A percentile compares a stretch with the other conserved stretches of the same genome.
phyloP scores from a whole-genome alignment of 2,113 vertebrate species.

The Dinomys branickii region DNA sequence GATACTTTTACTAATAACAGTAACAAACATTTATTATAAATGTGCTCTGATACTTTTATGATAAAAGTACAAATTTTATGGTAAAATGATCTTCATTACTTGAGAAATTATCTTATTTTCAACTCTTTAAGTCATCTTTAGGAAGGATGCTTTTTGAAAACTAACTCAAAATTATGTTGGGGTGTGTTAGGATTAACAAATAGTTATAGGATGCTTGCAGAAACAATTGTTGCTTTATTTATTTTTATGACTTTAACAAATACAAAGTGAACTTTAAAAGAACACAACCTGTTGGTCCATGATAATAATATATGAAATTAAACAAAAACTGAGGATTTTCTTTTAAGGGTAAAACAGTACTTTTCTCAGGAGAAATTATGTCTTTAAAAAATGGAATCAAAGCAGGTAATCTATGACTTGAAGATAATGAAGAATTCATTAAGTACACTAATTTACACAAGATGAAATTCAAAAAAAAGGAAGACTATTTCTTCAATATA shows the following conservation, averaged over 20 bases:
- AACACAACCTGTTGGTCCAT: not conserved
- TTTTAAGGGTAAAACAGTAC: not conserved
- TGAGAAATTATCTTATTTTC: slow-evolving; percentile 37
- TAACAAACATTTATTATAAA: not conserved
- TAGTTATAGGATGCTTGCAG: not conserved
- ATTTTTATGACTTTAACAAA: not conserved
- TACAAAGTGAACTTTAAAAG: not conserved
- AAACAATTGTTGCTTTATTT: not conserved
- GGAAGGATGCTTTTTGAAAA: slow-evolving; percentile 27
- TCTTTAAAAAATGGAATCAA: slow-evolving; percentile 1
- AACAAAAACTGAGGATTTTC: slow-evolving; percentile 4
- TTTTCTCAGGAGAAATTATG: not conserved
- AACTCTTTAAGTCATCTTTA: not conserved
- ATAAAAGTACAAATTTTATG: not conserved
- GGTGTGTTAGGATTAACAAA: not conserved
- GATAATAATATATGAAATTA: not conserved
- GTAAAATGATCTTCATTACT: not conserved
- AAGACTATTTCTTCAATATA: not conserved
- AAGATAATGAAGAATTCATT: not conserved
- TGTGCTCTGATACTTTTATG: not conserved
- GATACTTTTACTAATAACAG: not conserved
- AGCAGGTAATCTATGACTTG: not conserved
- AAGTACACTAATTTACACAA: not conserved
- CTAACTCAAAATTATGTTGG: not conserved
- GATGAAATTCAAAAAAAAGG: not conserved